Evolutionary conservation across 2,113 vertebrate species (phyloP).

Genomic region (Channa argus): DNA sequence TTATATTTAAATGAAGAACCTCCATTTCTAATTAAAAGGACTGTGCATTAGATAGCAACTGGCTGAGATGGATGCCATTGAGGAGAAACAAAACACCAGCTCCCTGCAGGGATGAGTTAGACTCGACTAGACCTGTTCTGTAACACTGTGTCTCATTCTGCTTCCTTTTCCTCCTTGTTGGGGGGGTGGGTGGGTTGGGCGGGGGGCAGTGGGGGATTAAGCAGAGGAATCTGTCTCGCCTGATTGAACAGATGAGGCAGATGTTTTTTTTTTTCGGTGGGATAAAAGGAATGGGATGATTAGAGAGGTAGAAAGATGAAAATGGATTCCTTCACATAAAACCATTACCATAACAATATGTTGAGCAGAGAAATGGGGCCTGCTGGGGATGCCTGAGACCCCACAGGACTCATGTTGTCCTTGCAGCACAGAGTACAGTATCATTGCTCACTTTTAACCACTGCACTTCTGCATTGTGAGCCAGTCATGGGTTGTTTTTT

Average conservation of each 20-base stretch:
- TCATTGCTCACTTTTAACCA: not conserved
- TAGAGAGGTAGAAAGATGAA: slow-evolving; percentile 58
- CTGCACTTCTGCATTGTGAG: not conserved
- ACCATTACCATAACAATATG: slow-evolving; percentile 67
- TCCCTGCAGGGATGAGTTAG: slow-evolving; percentile 40
- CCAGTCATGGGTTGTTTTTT: slow-evolving; percentile 14
- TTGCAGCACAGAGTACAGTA: slow-evolving; percentile 18
- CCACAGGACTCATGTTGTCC: slow-evolving; percentile 30
- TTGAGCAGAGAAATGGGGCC: slow-evolving; percentile 32
- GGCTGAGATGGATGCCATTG: slow-evolving; percentile 38
- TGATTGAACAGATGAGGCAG: slow-evolving; percentile 63
- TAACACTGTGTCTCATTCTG: slow-evolving; percentile 35
- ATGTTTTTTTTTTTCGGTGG: not conserved
- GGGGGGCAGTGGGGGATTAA: slow-evolving; percentile 57
- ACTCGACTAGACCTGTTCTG: slow-evolving; percentile 36
- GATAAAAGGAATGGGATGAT: slow-evolving; percentile 55
- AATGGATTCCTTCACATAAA: slow-evolving; percentile 52
- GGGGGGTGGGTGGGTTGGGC: not conserved
- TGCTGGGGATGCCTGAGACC: slow-evolving; percentile 30
- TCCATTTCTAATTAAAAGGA: slow-evolving; percentile 63
- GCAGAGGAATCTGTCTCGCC: slow-evolving; percentile 59
- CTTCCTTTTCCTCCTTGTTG: slow-evolving; percentile 14
- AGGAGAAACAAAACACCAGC: slow-evolving; percentile 47
- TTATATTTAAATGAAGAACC: slow-evolving; percentile 73
- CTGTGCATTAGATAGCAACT: slow-evolving; percentile 19